phyloP scores from a whole-genome alignment of 2,888 invertebrate species.

The Idaea straminata region DNA sequence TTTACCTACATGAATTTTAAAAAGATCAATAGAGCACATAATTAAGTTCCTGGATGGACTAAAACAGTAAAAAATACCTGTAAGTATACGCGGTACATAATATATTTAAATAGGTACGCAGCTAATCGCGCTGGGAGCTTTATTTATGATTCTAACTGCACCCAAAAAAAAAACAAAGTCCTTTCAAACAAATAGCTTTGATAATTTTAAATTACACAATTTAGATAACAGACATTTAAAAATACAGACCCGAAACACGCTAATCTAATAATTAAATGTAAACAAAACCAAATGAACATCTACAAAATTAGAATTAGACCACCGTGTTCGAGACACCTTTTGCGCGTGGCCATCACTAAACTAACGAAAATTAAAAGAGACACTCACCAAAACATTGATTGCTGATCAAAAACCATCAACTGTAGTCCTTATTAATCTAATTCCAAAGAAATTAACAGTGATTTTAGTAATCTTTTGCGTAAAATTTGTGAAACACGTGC shows the following conservation, averaged over 20 bases:
- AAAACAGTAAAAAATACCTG: no score
- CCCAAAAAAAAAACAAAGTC: slow-evolving; percentile 1
- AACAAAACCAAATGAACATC: slow-evolving; percentile 11
- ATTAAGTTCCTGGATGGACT: no score
- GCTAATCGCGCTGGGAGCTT: neutral
- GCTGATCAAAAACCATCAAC: neutral
- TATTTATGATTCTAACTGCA: neutral
- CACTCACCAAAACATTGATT: slow-evolving; percentile 15
- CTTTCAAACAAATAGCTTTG: slow-evolving; percentile 12
- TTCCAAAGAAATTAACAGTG: slow-evolving; percentile 7
- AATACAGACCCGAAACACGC: neutral
- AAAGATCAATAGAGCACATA: no score
- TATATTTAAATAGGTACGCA: no score
- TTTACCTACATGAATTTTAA: no score
- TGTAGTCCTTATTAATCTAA: neutral
- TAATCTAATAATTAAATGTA: slow-evolving; percentile 6
- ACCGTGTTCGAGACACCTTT: slow-evolving; percentile 14
- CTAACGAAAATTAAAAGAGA: neutral
- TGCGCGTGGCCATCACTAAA: slow-evolving; percentile 7
- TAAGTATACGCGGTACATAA: no score
- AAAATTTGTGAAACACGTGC: slow-evolving; percentile 24
- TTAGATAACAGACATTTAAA: neutral
- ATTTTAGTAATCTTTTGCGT: neutral
- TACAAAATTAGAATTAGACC: slow-evolving; percentile 3
- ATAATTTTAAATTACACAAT: neutral